These are phyloP conservation scores for Aphyosemion australe DNA, from an alignment of 2,113 vertebrate genomes.

Conservation along the genomic window DNA sequence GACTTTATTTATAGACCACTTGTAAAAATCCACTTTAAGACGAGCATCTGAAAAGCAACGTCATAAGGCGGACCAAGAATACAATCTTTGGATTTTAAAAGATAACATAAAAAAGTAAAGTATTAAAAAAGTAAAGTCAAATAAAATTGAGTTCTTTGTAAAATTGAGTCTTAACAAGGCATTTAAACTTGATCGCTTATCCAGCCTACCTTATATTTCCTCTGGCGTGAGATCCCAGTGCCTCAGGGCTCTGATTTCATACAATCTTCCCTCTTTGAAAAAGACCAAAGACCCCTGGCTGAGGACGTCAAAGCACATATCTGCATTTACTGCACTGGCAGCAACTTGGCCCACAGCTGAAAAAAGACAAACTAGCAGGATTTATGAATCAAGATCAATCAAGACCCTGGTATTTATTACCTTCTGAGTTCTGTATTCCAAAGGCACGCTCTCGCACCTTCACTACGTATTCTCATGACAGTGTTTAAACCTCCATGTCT, in stretches of 20 bases:
- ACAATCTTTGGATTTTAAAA: not conserved
- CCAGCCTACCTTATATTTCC: not conserved
- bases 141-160: not conserved
- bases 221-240: not conserved
- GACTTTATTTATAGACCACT: not conserved
- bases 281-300: conserved; percentile 2
- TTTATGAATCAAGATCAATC: too few relatives aligned
- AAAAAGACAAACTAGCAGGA: too few relatives aligned
- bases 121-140: not conserved
- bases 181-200: not conserved
- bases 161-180: not conserved
- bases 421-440: too few relatives aligned
- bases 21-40: not conserved
- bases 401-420: too few relatives aligned
- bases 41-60: too few relatives aligned
- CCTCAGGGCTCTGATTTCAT: not conserved
- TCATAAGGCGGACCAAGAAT: not conserved
- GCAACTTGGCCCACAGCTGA: too few relatives aligned
- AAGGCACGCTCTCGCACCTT: too few relatives aligned
- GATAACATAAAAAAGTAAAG: not conserved
- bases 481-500: too few relatives aligned
- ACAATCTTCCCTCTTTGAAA: not conserved
- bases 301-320: not conserved
- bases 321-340: too few relatives aligned
- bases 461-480: too few relatives aligned